Conservation (phyloP, 2,113 vertebrate genomes). For the Mustela lutreola region DNA sequence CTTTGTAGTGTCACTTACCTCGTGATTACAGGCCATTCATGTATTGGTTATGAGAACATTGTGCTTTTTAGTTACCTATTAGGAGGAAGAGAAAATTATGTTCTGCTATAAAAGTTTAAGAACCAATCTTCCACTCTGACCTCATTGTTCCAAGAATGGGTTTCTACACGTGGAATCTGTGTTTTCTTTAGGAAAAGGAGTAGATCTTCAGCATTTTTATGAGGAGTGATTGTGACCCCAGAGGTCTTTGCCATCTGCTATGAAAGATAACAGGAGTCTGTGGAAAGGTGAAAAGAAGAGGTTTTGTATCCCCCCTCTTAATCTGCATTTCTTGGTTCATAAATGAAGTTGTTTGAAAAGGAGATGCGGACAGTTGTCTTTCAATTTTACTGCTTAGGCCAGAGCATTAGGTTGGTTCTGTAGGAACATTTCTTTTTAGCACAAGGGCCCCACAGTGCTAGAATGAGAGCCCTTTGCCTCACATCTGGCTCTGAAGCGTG, state of each 20-base stretch:
- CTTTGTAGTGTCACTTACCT: neutral
- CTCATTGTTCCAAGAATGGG: neutral
- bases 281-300: neutral
- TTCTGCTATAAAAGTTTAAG: neutral
- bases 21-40: neutral
- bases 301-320: neutral
- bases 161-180: neutral
- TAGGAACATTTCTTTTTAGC: neutral
- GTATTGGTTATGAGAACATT: neutral
- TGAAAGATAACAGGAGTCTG: neutral
- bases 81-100: neutral
- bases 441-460: neutral
- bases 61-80: neutral
- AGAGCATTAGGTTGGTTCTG: neutral
- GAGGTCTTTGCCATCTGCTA: neutral
- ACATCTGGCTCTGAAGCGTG: neutral
- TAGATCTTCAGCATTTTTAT: neutral
- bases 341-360: constrained; percentile 23
- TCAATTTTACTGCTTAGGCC: neutral
- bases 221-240: neutral
- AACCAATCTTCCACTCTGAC: neutral
- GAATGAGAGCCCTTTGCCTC: neutral
- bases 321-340: constrained; percentile 37
- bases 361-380: neutral
- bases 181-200: constrained; percentile 52